phyloP scores from a whole-genome alignment of 2,113 vertebrate species.

The human region DNA sequence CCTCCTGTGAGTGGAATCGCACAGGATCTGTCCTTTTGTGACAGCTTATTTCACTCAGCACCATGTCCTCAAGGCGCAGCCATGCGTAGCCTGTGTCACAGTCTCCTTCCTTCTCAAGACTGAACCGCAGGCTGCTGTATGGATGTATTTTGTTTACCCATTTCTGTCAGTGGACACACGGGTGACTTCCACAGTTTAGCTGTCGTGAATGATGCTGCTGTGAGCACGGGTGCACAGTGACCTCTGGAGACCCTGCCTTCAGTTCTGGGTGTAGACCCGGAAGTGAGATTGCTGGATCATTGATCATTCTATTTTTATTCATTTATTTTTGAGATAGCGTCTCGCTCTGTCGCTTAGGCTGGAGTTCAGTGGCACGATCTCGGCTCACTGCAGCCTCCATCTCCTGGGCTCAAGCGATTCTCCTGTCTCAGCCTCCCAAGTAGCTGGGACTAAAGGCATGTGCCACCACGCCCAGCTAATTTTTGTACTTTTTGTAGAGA shows the following conservation, averaged over 20 bases:
- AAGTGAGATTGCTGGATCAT: neutral
- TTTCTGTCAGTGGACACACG: accelerated
- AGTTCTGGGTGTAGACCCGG: accelerated
- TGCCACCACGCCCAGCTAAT: too few relatives aligned
- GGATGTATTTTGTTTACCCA: neutral
- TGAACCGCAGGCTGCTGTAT: accelerated
- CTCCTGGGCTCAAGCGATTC: too few relatives aligned
- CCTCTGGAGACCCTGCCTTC: neutral
- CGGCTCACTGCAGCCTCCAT: too few relatives aligned
- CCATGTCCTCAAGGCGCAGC: neutral
- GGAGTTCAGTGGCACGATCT: too few relatives aligned
- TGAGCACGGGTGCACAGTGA: accelerated
- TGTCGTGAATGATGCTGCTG: accelerated
- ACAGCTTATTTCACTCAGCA: neutral
- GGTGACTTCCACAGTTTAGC: neutral
- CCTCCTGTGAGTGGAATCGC: neutral
- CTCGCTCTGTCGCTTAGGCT: too few relatives aligned
- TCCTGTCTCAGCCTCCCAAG: too few relatives aligned
- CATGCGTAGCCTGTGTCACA: neutral
- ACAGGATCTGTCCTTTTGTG: neutral
- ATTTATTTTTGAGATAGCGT: too few relatives aligned
- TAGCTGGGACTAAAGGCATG: too few relatives aligned
- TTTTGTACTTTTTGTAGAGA: too few relatives aligned
- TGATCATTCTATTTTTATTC: neutral
- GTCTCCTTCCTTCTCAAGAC: accelerated